phyloP scores from a whole-genome alignment of 2,888 invertebrate genomes.

The Ectemnius cavifrons region DNA sequence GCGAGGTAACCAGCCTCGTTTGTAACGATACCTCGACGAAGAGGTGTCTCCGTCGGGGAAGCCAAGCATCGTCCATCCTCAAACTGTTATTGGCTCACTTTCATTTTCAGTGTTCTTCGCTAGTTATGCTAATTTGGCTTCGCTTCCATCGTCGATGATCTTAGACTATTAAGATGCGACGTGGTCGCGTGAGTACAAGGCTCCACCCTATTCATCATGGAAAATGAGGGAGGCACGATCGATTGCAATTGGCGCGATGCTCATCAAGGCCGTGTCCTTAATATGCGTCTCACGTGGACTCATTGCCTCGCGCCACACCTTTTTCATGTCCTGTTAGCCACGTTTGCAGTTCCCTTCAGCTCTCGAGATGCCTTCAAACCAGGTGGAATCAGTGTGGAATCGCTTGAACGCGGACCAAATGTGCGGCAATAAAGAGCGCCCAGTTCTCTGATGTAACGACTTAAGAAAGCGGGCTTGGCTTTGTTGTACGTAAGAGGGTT shows the following conservation, averaged over 20 bases:
- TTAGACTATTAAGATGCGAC: constrained; percentile 26
- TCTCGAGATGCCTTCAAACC: too few relatives aligned
- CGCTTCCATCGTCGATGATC: constrained; percentile 30
- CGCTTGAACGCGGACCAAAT: too few relatives aligned
- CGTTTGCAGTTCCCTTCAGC: too few relatives aligned
- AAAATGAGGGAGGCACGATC: constrained; percentile 19
- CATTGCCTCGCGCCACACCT: not conserved
- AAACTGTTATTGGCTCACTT: constrained; percentile 45
- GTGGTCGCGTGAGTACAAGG: constrained; percentile 13
- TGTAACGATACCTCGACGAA: constrained; percentile 39
- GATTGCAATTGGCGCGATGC: not conserved
- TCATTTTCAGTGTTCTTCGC: constrained; percentile 51
- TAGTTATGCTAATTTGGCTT: constrained; percentile 61
- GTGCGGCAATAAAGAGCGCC: too few relatives aligned
- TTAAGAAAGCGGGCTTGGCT: constrained; percentile 29
- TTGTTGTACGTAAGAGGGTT: constrained; percentile 26
- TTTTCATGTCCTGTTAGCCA: too few relatives aligned
- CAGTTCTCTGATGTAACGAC: constrained; percentile 43
- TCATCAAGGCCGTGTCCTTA: constrained; percentile 1
- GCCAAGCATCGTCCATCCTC: constrained; percentile 13
- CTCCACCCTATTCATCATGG: not conserved
- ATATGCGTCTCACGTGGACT: not conserved
- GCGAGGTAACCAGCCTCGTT: constrained; percentile 60
- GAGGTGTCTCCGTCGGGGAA: constrained; percentile 11
- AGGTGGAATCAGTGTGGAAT: too few relatives aligned